A percentile compares a stretch with the other conserved stretches of the same genome.
Conservation (phyloP, 2,888 invertebrate genomes). For the Oxytorus armatus region DNA sequence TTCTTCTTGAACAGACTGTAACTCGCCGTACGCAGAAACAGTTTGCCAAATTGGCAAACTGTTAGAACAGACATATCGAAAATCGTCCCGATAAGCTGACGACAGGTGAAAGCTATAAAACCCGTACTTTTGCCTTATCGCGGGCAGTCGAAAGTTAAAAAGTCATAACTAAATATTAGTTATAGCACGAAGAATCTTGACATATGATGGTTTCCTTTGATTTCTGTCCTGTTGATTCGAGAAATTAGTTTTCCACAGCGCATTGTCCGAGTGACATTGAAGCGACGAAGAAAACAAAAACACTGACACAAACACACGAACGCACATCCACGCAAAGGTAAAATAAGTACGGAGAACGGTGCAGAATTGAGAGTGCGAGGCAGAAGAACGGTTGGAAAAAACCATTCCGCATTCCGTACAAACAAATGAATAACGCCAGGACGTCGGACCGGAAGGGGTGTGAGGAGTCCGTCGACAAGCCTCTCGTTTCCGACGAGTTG, state of each 20-base stretch:
- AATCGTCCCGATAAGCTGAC: too few relatives aligned
- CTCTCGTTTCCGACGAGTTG: conserved; percentile 78
- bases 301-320: background rate
- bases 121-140: too few relatives aligned
- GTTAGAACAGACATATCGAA: too few relatives aligned
- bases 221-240: background rate
- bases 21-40: too few relatives aligned
- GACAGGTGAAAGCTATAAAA: too few relatives aligned
- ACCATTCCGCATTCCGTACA: conserved; percentile 74
- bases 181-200: too few relatives aligned
- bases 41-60: too few relatives aligned
- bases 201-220: conserved; percentile 28
- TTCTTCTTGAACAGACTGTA: too few relatives aligned
- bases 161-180: too few relatives aligned
- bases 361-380: conserved; percentile 52
- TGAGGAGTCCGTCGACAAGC: conserved; percentile 75
- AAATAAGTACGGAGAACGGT: conserved; percentile 55
- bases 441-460: conserved; percentile 71
- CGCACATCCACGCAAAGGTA: conserved; percentile 32
- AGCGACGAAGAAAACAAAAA: conserved; percentile 22
- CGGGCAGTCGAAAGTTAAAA: too few relatives aligned
- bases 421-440: conserved; percentile 79
- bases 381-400: conserved; percentile 59
- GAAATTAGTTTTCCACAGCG: conserved; percentile 20
- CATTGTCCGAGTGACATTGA: conserved; percentile 11